Percentiles rank a stretch among this genome's conserved stretches.
Conservation (phyloP, 2,113 vertebrate genomes). For the Podiceps cristatus region DNA sequence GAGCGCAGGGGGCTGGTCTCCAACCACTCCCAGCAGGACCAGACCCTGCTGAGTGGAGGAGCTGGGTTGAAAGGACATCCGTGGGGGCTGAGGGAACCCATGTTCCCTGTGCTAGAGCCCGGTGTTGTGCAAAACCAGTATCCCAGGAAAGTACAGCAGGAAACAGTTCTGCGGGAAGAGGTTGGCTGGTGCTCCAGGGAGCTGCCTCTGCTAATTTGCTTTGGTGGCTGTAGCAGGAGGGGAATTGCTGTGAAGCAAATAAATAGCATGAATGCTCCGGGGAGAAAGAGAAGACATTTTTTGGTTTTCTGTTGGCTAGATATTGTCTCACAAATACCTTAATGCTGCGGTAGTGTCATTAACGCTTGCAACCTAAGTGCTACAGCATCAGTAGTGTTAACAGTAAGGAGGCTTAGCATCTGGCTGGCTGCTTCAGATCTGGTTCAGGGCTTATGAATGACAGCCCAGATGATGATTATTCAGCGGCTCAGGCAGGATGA, state of each 20-base stretch:
- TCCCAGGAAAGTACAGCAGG: background rate
- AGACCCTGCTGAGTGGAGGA: background rate
- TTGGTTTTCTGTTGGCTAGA: background rate
- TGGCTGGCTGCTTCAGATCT: background rate
- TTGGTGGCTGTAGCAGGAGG: background rate
- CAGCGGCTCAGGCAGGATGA: background rate
- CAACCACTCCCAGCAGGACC: background rate
- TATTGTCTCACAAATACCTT: background rate
- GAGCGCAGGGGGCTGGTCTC: background rate
- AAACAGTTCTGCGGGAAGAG: background rate
- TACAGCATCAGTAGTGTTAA: background rate
- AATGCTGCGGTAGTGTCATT: background rate
- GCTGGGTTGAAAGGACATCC: background rate
- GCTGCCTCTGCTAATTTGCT: background rate
- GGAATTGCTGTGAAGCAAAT: background rate
- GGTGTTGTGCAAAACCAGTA: background rate
- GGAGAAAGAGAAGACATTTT: background rate
- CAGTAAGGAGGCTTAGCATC: no score
- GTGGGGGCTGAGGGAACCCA: background rate
- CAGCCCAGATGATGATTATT: background rate
- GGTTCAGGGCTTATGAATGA: background rate
- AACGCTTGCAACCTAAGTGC: fast-evolving
- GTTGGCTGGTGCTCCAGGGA: background rate
- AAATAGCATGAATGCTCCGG: background rate
- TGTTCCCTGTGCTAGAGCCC: background rate